A percentile compares a stretch with the other conserved stretches of the same genome.
phyloP scores from a whole-genome alignment of 2,888 invertebrate genomes.

The Epinotia demarniana region DNA sequence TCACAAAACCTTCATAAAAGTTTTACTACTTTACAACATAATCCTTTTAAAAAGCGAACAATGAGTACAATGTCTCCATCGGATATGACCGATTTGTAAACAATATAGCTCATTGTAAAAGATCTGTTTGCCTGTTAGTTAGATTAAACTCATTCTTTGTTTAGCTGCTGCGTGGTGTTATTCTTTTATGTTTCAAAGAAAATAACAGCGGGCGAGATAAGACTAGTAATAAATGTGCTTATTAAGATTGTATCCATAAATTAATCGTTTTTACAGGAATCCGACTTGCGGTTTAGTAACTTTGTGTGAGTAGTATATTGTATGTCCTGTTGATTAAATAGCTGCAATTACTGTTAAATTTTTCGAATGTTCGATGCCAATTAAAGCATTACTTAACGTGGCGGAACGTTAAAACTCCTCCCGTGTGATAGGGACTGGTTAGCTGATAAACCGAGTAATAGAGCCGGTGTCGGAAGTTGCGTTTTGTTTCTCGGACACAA shows the following conservation, averaged over 20 bases:
- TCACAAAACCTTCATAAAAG: constrained; percentile 70
- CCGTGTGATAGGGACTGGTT: constrained; percentile 39
- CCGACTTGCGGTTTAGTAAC: not conserved
- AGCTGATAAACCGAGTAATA: constrained; percentile 38
- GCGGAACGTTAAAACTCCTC: constrained; percentile 25
- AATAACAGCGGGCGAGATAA: constrained; percentile 5
- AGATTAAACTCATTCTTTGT: constrained; percentile 20
- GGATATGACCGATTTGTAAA: constrained; percentile 49
- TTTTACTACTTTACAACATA: constrained; percentile 65
- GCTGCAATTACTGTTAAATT: not conserved
- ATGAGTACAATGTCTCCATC: constrained; percentile 45
- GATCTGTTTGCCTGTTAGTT: constrained; percentile 12
- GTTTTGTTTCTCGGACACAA: constrained; percentile 61
- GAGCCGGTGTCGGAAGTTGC: constrained; percentile 57
- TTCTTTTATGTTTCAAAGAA: not conserved
- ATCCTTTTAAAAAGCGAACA: constrained; percentile 58
- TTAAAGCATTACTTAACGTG: constrained; percentile 22
- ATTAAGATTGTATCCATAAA: not conserved
- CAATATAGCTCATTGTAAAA: constrained; percentile 24
- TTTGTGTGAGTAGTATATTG: not conserved
- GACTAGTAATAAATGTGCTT: not conserved
- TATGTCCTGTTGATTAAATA: not conserved
- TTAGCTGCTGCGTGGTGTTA: constrained; percentile 9
- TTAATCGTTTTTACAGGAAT: not conserved
- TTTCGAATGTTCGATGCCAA: constrained; percentile 9